phyloP scores from a whole-genome alignment of 2,797 vertebrate species.

The Australoheros facetus region DNA sequence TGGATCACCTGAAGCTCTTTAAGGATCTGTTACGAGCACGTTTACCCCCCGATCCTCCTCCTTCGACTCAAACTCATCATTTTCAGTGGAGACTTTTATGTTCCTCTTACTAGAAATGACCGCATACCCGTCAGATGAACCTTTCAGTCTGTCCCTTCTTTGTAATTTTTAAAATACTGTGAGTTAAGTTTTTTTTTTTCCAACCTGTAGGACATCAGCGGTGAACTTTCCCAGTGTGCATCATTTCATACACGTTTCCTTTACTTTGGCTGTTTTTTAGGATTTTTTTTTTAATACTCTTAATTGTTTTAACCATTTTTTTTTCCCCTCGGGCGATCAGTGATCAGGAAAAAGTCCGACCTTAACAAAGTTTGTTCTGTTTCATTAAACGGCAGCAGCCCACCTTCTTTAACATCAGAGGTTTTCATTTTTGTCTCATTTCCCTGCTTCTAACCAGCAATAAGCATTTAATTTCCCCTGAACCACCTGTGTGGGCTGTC shows the following conservation, averaged over 20 bases:
- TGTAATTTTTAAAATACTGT: too few species aligned
- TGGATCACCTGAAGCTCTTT: too few species aligned
- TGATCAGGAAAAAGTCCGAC: rapidly evolving
- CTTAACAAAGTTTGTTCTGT: background rate
- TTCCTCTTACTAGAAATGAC: too few species aligned
- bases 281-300: background rate
- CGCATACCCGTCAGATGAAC: too few species aligned
- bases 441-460: slow-evolving; percentile 40
- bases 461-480: slow-evolving; percentile 59
- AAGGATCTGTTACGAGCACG: too few species aligned
- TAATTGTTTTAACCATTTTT: background rate
- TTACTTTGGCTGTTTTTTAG: rapidly evolving
- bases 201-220: background rate
- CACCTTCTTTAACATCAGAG: slow-evolving; percentile 1
- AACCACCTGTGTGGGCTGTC: slow-evolving; percentile 46
- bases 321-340: background rate
- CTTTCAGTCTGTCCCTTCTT: too few species aligned
- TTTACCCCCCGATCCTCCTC: too few species aligned
- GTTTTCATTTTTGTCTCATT: slow-evolving; percentile 41
- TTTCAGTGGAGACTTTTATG: too few species aligned
- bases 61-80: too few species aligned
- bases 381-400: slow-evolving; percentile 27
- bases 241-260: background rate
- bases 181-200: background rate
- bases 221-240: background rate